Evolutionary conservation across 2,113 vertebrate genomes (phyloP).

Genomic region (Anser cygnoides): DNA sequence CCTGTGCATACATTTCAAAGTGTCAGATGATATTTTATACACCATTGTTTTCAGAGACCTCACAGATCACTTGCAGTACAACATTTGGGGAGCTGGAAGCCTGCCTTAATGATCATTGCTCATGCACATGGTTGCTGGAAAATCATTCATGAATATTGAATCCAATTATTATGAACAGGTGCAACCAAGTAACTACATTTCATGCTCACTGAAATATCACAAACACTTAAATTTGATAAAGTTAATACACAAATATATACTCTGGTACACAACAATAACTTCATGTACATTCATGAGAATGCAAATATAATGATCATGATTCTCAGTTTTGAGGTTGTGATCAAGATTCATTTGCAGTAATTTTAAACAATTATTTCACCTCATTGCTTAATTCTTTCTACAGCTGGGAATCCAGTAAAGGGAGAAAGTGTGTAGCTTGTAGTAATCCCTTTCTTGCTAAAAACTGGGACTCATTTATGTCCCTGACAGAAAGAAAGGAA

Average conservation of each 20-base stretch:
- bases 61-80: background rate
- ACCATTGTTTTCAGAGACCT: background rate
- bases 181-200: constrained; percentile 53
- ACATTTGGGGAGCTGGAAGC: background rate
- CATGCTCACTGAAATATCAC: constrained; percentile 48
- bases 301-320: constrained; percentile 34
- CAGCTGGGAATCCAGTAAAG: background rate
- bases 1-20: background rate
- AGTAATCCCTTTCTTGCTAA: background rate
- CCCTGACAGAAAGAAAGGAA: background rate
- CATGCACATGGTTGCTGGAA: background rate
- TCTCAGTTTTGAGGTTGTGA: constrained; percentile 28
- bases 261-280: constrained; percentile 49
- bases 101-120: background rate
- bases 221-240: constrained; percentile 60
- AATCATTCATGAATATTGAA: constrained; percentile 49
- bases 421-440: background rate
- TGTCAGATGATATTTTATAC: background rate
- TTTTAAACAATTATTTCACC: constrained; percentile 66
- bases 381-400: constrained; percentile 38
- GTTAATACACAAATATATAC: constrained; percentile 43
- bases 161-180: constrained; percentile 60
- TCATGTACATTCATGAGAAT: constrained; percentile 58
- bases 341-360: constrained; percentile 59
- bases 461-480: background rate